Percentiles rank a stretch among this genome's conserved stretches.
Evolutionary conservation across 35 echinoderm and acorn worm genomes (phyloP).

Genomic region (Nesometra sesokonis): DNA sequence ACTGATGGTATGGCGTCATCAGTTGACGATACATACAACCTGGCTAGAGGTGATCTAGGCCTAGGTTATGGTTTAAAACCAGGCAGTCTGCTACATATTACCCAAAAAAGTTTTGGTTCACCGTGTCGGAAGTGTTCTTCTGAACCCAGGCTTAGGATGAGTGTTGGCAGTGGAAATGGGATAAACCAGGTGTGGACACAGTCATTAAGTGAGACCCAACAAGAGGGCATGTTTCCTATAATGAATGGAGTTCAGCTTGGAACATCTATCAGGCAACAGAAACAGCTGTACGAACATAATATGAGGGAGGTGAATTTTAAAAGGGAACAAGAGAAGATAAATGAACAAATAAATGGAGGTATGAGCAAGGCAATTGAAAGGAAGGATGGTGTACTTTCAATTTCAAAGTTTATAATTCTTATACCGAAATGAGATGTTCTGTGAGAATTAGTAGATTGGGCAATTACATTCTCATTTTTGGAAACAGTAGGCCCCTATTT

Average conservation of each 20-base stretch:
- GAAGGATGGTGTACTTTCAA: too few species aligned
- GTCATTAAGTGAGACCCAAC: background rate
- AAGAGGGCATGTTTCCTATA: background rate
- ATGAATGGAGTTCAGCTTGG: background rate
- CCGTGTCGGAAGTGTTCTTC: too few species aligned
- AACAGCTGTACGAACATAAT: conserved; percentile 1
- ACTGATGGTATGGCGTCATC: background rate
- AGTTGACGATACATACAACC: background rate
- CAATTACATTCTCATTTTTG: too few species aligned
- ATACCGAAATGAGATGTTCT: too few species aligned
- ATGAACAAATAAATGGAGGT: background rate
- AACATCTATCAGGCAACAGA: conserved; percentile 8
- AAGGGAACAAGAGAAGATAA: background rate
- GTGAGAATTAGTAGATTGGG: too few species aligned
- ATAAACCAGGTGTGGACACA: background rate
- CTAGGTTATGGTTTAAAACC: conserved; percentile 6
- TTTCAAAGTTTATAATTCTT: too few species aligned
- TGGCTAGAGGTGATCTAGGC: background rate
- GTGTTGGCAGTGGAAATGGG: background rate
- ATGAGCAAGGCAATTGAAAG: too few species aligned
- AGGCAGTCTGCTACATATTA: background rate
- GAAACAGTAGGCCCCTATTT: too few species aligned
- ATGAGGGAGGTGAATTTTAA: background rate
- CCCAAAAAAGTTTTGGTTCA: background rate
- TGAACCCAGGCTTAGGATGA: background rate